A percentile compares a stretch with the other conserved stretches of the same genome.
These are phyloP conservation scores for Chinchilla lanigera DNA, from an alignment of 2,113 vertebrate species.

Conservation along the genomic window DNA sequence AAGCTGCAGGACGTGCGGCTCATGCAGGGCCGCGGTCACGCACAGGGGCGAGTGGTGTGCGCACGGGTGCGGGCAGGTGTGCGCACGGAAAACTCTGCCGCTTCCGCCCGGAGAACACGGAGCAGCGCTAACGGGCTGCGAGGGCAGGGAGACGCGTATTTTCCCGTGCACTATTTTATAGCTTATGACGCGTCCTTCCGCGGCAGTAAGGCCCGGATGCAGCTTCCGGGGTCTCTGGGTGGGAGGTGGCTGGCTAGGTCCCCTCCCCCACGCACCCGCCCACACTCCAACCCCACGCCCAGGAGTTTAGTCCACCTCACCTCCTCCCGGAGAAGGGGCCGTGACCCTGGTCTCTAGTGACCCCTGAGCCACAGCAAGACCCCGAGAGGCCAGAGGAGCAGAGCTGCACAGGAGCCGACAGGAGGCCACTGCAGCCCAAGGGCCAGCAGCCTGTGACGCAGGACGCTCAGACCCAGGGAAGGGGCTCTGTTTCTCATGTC, in stretches of 20 bases:
- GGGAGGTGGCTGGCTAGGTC: accelerated
- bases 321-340: accelerated
- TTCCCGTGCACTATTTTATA: accelerated
- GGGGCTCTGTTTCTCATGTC: accelerated
- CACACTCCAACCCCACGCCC: background rate
- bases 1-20: accelerated
- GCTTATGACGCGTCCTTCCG: accelerated
- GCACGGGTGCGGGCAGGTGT: accelerated
- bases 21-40: background rate
- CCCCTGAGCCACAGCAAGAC: background rate
- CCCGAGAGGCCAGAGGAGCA: background rate
- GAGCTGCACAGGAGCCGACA: accelerated
- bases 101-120: background rate
- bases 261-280: accelerated
- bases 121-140: accelerated
- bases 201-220: background rate
- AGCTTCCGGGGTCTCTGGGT: accelerated
- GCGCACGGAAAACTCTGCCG: background rate
- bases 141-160: background rate
- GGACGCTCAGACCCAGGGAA: accelerated
- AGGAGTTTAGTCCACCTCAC: background rate
- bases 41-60: accelerated
- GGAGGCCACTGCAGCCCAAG: background rate
- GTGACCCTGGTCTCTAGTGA: no score
- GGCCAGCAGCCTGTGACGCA: no score